phyloP scores from a whole-genome alignment of 2,888 invertebrate species.

The Leptopilina syphax region DNA sequence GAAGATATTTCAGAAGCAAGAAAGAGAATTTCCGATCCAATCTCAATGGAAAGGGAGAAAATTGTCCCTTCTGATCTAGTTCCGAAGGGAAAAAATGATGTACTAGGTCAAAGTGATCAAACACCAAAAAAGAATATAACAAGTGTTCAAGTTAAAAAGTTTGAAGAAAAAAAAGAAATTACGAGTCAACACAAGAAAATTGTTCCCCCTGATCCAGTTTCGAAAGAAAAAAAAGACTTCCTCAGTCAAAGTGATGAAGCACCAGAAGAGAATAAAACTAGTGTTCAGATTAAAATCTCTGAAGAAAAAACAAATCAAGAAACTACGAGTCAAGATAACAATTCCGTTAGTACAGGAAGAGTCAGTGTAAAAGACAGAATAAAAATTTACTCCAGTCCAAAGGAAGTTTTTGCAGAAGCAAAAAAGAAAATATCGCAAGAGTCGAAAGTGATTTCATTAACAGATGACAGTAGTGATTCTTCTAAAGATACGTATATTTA shows the following conservation, averaged over 20 bases:
- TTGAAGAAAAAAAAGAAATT: too few relatives aligned
- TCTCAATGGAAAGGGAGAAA: too few relatives aligned
- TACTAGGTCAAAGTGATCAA: too few relatives aligned
- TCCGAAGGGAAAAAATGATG: too few relatives aligned
- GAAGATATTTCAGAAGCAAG: background rate
- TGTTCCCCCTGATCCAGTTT: background rate
- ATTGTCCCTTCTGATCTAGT: too few relatives aligned
- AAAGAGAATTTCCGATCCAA: background rate
- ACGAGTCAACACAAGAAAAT: too few relatives aligned
- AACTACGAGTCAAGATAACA: background rate
- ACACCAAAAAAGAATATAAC: too few relatives aligned
- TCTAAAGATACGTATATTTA: slow-evolving; percentile 6
- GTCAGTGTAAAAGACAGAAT: background rate
- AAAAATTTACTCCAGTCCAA: background rate
- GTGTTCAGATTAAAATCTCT: background rate
- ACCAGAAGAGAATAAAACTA: too few relatives aligned
- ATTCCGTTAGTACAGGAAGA: background rate
- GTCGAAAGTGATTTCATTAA: background rate
- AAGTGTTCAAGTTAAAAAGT: too few relatives aligned
- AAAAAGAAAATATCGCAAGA: background rate
- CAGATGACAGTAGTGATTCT: background rate
- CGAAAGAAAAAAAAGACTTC: background rate
- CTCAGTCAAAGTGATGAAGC: too few relatives aligned
- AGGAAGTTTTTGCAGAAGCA: background rate
- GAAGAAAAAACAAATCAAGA: background rate